Evolutionary conservation across 2,113 vertebrate species (phyloP).

Genomic region (Muntiacus reevesi): DNA sequence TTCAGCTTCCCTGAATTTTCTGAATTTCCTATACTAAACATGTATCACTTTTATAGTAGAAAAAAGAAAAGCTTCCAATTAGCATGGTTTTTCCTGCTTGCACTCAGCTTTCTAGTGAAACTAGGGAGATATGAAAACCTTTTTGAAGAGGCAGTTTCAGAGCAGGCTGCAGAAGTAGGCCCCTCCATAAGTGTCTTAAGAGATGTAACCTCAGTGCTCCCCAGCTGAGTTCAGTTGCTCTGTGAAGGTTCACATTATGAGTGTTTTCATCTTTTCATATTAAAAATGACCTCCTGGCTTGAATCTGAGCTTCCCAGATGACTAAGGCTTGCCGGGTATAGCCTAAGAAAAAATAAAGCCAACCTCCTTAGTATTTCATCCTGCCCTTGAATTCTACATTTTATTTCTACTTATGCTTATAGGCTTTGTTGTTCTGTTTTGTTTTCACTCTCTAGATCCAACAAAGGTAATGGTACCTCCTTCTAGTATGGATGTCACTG

Average conservation of each 20-base stretch:
- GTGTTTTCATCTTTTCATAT: not conserved
- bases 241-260: not conserved
- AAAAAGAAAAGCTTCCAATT: not conserved
- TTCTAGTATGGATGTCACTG: conserved; percentile 93
- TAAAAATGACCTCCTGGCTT: not conserved
- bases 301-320: not conserved
- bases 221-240: not conserved
- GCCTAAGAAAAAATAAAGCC: not conserved
- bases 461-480: conserved; percentile 92
- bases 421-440: not conserved
- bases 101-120: not conserved
- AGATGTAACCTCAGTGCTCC: not conserved
- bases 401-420: not conserved
- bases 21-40: not conserved
- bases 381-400: not conserved
- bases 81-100: not conserved
- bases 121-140: not conserved
- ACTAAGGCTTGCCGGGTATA: not conserved
- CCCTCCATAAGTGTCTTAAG: not conserved
- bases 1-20: not conserved
- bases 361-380: not conserved
- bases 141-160: not conserved
- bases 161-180: not conserved
- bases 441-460: conserved; percentile 83
- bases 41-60: not conserved